A percentile compares a stretch with the other conserved stretches of the same genome.
Evolutionary conservation across 2,888 invertebrate species (phyloP).

Genomic region (Habrosyne pyritoides): DNA sequence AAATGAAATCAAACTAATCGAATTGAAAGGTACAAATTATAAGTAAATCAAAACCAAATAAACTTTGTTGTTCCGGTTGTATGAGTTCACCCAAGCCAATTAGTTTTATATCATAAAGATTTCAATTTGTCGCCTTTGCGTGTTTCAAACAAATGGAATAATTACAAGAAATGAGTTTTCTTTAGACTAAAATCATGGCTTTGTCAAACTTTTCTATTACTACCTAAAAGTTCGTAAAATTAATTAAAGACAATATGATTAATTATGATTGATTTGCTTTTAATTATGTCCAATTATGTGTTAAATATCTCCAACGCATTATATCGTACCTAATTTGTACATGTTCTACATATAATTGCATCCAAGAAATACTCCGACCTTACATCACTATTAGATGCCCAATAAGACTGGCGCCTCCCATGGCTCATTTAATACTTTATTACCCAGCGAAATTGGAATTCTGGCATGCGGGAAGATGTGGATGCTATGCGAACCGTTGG

Average conservation of each 20-base stretch:
- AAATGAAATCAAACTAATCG: neutral
- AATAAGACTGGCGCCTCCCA: slow-evolving; percentile 16
- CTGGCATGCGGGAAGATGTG: slow-evolving; percentile 27
- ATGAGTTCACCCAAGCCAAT: neutral
- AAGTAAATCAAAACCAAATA: neutral
- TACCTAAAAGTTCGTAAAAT: neutral
- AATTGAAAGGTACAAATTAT: neutral
- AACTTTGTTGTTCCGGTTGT: neutral
- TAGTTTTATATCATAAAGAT: neutral
- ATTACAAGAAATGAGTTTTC: neutral
- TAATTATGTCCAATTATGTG: no score
- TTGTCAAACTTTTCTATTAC: neutral
- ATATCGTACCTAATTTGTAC: neutral
- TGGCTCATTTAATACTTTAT: slow-evolving; percentile 33
- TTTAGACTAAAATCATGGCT: neutral
- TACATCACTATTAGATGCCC: slow-evolving; percentile 16
- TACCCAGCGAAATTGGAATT: slow-evolving; percentile 36
- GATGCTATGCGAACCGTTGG: slow-evolving; percentile 24
- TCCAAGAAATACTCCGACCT: neutral
- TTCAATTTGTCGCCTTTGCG: neutral
- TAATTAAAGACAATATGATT: no score
- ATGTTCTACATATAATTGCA: neutral
- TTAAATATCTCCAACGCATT: neutral
- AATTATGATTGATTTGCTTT: no score
- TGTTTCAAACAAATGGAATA: neutral